Base-by-base conservation (phyloP, 2,113 vertebrate genomes). In the Malaclemys terrapin region DNA sequence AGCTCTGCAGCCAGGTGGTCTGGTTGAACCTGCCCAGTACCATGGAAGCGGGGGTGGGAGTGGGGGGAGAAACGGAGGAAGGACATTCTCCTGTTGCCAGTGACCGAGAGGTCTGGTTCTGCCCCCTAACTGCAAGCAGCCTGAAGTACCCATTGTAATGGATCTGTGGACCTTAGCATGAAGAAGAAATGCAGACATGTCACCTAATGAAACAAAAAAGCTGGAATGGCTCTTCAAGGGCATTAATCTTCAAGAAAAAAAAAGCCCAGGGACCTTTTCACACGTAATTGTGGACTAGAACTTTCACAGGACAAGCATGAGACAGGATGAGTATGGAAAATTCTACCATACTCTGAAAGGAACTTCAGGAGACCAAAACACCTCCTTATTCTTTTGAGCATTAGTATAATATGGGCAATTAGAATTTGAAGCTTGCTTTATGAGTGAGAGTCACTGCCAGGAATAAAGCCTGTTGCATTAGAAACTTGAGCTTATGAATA, bases 51-150 rank as follows among this genome's bases (percentile, higher is more conserved):
- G 45, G 45, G 7, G 45, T 7, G 45, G 45, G 45, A 8, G 45
- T 6, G 2, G 45, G 45, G 45, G 89, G 14, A n/a, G 29, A 69
- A 69, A 35, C 2, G 65, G 65, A 69, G n/a, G 35, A n/a, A n/a
- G 35, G 65, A 7, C n/a, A 19, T 69, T 69, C 65, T 20, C 35
- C 35, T 69, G 35, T 31, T 52, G 31, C 10, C 9, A 91, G 29
- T 89, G 89, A 95, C 89, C 82, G 89, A 56, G 80, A 92, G 54
- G 59, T 94, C 27, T 90, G 82, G 75, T 72, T 84, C 38, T 59
- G n/a, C 45, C 83, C 57, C 38, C 38, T 78, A 84, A 14, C 65
- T 88, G 47, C 25, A 88, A 24, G 17, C 4, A 75, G 69, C 17
- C 9, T 75, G 69, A 75, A 75, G 69, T 11, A 11, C 4, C 29